Conservation (phyloP, 2,113 vertebrate species). For the Ceratotherium simum region DNA sequence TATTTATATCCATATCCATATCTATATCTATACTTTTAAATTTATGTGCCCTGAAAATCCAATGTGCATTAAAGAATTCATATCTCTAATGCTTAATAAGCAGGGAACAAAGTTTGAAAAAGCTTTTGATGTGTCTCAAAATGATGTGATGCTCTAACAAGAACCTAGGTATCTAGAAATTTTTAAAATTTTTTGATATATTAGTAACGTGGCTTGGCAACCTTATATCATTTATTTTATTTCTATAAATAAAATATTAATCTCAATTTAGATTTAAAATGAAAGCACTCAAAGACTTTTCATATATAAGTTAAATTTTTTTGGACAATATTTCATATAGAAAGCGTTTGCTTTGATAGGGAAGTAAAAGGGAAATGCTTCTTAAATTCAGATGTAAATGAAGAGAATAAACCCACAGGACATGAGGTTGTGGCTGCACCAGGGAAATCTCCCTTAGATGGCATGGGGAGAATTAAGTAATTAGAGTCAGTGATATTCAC, state of each 20-base stretch:
- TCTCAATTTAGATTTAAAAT: constrained; percentile 26
- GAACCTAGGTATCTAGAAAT: neutral
- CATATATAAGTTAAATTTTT: neutral
- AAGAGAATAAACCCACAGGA: neutral
- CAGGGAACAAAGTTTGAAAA: neutral
- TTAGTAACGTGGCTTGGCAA: neutral
- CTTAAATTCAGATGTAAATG: neutral
- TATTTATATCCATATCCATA: neutral
- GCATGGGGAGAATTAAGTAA: neutral
- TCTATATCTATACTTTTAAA: neutral
- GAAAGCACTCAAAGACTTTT: neutral
- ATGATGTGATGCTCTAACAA: neutral
- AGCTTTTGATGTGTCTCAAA: neutral
- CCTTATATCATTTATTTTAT: neutral
- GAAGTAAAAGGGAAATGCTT: neutral
- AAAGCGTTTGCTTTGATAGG: constrained; percentile 2
- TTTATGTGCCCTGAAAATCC: neutral
- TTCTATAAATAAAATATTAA: constrained; percentile 36
- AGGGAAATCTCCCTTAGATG: neutral
- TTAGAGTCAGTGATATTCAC: neutral
- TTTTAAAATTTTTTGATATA: neutral
- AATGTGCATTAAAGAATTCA: neutral
- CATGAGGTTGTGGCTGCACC: neutral
- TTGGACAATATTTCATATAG: neutral
- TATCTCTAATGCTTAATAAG: neutral